These are phyloP conservation scores for Neopelma chrysocephalum DNA, from an alignment of 2,797 vertebrate species.

Conservation along the genomic window DNA sequence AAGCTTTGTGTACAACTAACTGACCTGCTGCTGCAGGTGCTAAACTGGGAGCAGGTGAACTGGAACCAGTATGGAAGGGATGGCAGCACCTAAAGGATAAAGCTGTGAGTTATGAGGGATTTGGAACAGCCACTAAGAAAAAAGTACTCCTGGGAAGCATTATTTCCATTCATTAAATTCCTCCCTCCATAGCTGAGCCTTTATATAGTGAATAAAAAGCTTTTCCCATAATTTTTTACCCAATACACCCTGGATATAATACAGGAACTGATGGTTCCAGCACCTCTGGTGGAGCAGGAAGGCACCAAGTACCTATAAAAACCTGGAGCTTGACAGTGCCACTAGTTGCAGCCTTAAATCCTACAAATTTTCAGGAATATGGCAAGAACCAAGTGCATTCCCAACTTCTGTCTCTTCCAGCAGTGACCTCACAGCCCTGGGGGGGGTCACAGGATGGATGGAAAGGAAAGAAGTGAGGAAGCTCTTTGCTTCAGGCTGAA, in stretches of 20 bases:
- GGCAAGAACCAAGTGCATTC: neutral
- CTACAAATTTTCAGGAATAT: neutral
- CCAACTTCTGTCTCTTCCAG: neutral
- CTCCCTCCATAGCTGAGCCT: neutral
- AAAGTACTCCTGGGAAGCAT: neutral
- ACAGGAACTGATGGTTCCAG: fast-evolving
- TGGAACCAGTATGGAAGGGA: neutral
- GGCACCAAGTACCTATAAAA: fast-evolving
- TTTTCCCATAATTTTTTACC: neutral
- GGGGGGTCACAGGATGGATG: fast-evolving
- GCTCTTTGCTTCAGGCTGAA: neutral
- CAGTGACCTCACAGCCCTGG: neutral
- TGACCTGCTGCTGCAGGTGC: neutral
- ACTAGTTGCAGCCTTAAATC: neutral
- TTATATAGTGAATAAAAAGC: neutral
- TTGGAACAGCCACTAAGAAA: neutral
- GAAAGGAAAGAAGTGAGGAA: neutral
- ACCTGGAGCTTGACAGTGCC: neutral
- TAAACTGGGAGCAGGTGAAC: neutral
- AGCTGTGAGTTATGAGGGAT: neutral
- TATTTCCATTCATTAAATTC: neutral
- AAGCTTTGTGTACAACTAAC: neutral
- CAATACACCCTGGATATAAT: neutral
- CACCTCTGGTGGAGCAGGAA: neutral
- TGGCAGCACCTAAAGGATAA: neutral